phyloP scores from a whole-genome alignment of 2,888 invertebrate genomes.

The Caradrina clavipalpis region DNA sequence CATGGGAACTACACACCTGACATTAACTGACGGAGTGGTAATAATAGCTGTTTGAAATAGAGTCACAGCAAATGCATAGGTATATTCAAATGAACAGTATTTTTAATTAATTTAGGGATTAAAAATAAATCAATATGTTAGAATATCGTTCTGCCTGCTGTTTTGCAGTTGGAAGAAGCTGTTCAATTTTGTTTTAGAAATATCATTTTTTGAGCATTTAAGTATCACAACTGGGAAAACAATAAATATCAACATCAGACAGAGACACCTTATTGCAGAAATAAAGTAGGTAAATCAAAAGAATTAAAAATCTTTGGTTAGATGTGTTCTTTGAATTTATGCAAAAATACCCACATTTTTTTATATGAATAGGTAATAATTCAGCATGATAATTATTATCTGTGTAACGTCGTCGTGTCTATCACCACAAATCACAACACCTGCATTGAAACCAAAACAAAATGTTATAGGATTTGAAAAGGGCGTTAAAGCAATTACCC shows the following conservation, averaged over 20 bases:
- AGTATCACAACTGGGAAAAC: no score
- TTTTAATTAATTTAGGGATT: not conserved
- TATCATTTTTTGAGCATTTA: no score
- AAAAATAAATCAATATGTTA: not conserved
- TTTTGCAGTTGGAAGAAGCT: not conserved
- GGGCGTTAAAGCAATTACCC: conserved; percentile 42
- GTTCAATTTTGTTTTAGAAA: no score
- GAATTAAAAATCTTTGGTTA: not conserved
- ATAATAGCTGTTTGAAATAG: not conserved
- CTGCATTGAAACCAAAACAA: conserved; percentile 33
- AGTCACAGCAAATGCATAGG: not conserved
- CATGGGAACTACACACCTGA: conserved; percentile 10
- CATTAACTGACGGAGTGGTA: not conserved
- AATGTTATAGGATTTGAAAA: conserved; percentile 24
- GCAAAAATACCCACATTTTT: not conserved
- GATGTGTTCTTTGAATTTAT: not conserved
- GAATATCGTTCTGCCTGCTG: not conserved
- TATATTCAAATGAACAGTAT: not conserved
- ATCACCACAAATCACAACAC: conserved; percentile 8
- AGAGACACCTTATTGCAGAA: not conserved
- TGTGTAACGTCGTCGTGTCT: not conserved
- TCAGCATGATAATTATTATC: conserved; percentile 14
- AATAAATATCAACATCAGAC: not conserved
- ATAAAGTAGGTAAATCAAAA: conserved; percentile 18
- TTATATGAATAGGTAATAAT: not conserved